Conservation (phyloP, 2,888 invertebrate species). For the Apodemia zela region DNA sequence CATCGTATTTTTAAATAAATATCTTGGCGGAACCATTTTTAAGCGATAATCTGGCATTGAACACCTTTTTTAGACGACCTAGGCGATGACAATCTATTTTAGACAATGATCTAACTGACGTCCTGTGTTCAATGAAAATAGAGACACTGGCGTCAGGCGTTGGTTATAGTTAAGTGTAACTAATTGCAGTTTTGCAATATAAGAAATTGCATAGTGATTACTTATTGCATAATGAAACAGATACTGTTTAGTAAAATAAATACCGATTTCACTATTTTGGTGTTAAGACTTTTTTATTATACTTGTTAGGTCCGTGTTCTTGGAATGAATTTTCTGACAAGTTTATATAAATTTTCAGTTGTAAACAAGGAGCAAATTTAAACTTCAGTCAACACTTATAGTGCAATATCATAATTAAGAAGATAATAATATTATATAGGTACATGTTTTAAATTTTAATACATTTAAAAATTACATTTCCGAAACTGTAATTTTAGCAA, state of each 20-base stretch:
- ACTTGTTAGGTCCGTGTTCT: neutral
- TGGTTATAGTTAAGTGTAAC: too few relatives aligned
- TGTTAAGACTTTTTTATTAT: neutral
- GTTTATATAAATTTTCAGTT: neutral
- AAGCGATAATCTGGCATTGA: too few relatives aligned
- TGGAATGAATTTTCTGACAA: neutral
- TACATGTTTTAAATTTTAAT: neutral
- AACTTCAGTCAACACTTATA: too few relatives aligned
- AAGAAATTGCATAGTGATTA: conserved; percentile 3
- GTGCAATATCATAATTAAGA: neutral
- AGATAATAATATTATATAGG: neutral
- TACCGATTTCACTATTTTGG: neutral
- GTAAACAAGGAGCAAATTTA: too few relatives aligned
- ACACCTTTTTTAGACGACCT: too few relatives aligned
- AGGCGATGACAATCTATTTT: too few relatives aligned
- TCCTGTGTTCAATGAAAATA: too few relatives aligned
- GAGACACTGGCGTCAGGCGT: too few relatives aligned
- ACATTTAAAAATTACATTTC: neutral
- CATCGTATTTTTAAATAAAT: too few relatives aligned
- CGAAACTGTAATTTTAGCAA: neutral
- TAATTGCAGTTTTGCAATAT: neutral
- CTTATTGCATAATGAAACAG: conserved; percentile 8
- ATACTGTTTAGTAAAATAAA: neutral
- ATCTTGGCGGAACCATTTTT: too few relatives aligned
- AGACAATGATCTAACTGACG: too few relatives aligned